Conservation (phyloP, 2,113 vertebrate genomes). For the Bagarius yarrelli region DNA sequence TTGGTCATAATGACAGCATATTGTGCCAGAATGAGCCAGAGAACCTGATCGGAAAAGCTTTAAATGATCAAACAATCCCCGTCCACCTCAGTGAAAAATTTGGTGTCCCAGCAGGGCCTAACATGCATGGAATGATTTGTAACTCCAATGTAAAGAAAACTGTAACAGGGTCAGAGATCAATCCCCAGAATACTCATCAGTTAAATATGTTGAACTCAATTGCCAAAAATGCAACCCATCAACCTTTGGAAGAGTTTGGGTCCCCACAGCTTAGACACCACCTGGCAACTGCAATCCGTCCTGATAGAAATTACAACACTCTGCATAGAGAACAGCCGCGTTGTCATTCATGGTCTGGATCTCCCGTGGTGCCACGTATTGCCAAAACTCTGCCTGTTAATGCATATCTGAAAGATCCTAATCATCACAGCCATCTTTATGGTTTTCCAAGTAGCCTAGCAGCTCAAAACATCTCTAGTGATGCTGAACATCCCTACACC, state of each 20-base stretch:
- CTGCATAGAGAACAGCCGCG: conserved; percentile 45
- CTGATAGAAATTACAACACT: conserved; percentile 23
- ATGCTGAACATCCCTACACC: conserved; percentile 43
- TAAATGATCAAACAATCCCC: conserved; percentile 41
- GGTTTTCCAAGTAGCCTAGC: conserved; percentile 66
- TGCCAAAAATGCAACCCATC: conserved; percentile 60
- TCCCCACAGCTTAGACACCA: conserved; percentile 62
- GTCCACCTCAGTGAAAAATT: conserved; percentile 56
- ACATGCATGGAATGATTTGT: conserved; percentile 26
- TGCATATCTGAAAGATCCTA: conserved; percentile 48
- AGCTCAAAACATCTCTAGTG: conserved; percentile 59
- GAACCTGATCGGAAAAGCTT: conserved; percentile 60
- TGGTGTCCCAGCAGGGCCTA: conserved; percentile 57
- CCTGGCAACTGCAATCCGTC: conserved; percentile 33
- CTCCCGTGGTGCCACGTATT: conserved; percentile 55
- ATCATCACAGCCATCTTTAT: conserved; percentile 39
- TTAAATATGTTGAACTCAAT: conserved; percentile 51
- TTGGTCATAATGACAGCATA: conserved; percentile 60
- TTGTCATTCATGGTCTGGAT: conserved; percentile 64
- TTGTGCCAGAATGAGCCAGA: conserved; percentile 47
- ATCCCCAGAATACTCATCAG: conserved; percentile 47
- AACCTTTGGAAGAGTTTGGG: conserved; percentile 67
- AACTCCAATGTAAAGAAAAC: conserved; percentile 24
- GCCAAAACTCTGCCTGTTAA: conserved; percentile 59
- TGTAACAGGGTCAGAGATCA: conserved; percentile 22